Evolutionary conservation across 2,888 invertebrate species (phyloP), one percentile per base, ranked within the genome.

Genomic region (Acleris literana): DNA sequence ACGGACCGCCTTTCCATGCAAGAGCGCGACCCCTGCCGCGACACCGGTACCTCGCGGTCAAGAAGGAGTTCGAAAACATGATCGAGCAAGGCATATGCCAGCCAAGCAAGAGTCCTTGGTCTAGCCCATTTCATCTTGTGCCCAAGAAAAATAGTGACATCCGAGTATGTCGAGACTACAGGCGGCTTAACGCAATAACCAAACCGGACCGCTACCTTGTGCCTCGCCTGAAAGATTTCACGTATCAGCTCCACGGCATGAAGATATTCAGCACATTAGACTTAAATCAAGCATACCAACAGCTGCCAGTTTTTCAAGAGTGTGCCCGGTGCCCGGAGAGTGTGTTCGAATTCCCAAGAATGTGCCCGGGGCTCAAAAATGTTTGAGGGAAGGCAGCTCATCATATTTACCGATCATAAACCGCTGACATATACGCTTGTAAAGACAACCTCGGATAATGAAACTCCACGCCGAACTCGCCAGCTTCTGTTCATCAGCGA

Each of bases 181-280:
- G 20, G 20, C 20, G 20, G 2, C 20, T 20, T 2, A 87, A 83
- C 63, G 63, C 73, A 0, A 62, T 64, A 20, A 82, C 82, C 0
- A 68, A 71, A n/a, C 78, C 77, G 0, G 80, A 84, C 60, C 52
- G 80, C 1, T 81, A 83, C 62, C 81, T 83, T 0, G 68, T 82
- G 9, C 74, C 52, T 2, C 16, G 52, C 9, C 11, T 60, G 1
- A 78, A 75, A n/a, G 79, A 80, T 64, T 75, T 80, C 54, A 52
- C 72, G 7, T 59, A 69, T 16, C 22, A 63, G 1, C 62, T 81
- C 0, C 20, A 65, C 17, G 43, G 22, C 2, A 56, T 39, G 11
- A 63, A 49, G 0, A 29, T 63, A 2, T 63, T 63, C 22, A 48
- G 48, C 0, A 63, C 17, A 11, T 6, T 63, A 5, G 62, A 63